phyloP scores from a whole-genome alignment of 1,140 invertebrate genomes.

The Gerris buenoi region DNA sequence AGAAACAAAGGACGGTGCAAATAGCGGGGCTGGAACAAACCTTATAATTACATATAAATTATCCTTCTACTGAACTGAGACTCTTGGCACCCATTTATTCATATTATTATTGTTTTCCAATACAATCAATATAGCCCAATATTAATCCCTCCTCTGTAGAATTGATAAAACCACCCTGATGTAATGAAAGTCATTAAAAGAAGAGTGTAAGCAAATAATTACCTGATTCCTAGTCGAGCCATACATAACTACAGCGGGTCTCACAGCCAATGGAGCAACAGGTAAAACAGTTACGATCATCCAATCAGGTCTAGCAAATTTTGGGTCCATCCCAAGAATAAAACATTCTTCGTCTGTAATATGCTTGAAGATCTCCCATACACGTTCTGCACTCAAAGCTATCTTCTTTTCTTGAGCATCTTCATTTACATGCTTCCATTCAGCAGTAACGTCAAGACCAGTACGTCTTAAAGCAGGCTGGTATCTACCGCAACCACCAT shows the following conservation, averaged over 20 bases:
- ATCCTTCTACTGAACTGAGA: too few relatives aligned
- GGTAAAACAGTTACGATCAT: slow-evolving; percentile 96
- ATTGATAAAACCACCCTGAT: too few relatives aligned
- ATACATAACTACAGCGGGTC: slow-evolving; percentile 98
- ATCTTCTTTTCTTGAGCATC: slow-evolving; percentile 95
- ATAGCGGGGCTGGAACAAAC: too few relatives aligned
- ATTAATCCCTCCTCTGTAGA: too few relatives aligned
- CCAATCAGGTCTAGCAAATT: slow-evolving; percentile 95
- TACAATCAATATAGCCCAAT: too few relatives aligned
- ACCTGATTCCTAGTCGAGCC: slow-evolving; percentile 89
- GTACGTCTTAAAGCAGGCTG: slow-evolving; percentile 81
- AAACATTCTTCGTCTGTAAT: slow-evolving; percentile 96
- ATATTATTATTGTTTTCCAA: too few relatives aligned
- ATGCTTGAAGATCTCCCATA: slow-evolving; percentile 91
- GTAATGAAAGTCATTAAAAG: too few relatives aligned
- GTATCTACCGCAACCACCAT: slow-evolving; percentile 93
- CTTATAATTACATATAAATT: too few relatives aligned
- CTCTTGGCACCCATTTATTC: too few relatives aligned
- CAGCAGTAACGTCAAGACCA: slow-evolving; percentile 83
- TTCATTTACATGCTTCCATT: slow-evolving; percentile 98
- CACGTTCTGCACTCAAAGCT: slow-evolving; percentile 78
- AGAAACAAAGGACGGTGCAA: too few relatives aligned
- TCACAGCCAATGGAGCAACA: slow-evolving; percentile 81
- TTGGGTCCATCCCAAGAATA: slow-evolving; percentile 89
- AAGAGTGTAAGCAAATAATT: too few relatives aligned